Base-by-base conservation (phyloP, 2,888 invertebrate genomes). In the Sycophila texana region DNA sequence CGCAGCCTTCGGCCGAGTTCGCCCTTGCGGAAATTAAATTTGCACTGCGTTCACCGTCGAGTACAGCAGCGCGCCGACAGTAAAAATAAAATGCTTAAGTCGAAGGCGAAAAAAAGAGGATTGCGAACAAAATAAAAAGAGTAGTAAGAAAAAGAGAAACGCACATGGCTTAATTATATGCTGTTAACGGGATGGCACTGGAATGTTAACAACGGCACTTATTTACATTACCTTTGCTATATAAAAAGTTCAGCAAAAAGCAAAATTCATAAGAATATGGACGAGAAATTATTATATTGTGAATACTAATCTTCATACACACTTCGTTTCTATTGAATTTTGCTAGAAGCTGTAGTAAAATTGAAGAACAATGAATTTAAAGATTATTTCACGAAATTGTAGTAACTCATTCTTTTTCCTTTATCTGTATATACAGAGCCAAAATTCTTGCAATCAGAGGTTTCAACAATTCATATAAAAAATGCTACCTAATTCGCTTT, bases 21-120 rank as follows among this genome's bases (percentile, higher is more conserved):
- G 49, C 53, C 53, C 61, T 68, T 55, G 61, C 68, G 30, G 60
- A 75, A 68, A 75, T 75, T 68, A 75, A 75, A 75, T 75, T 22
- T 68, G 67, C 53, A 55, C 49, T 74, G 74, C 58, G 26, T 60
- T 74, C 67, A 58, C 67, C 74, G n/a, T 14, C 61, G 22, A 5
- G 49, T 26, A 20, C 39, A 18, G 58, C n/a, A 67, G 47, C 18
- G 63, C 47, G 30, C 7, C 61, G 47, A 14, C 47, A 26, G 58
- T n/a, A 18, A 68, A 68, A 68, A 61, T 58, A 68, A 60, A 68
- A 63, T 18, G 5, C 26, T 4, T 13, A 58, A 67, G 20, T n/a
- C 22, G 10, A 67, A 51, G 18, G 39, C 20, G 18, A 30, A 51
- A n/a, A 51, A 30, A 51, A 49, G n/a, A 22, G 47, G 30, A 60